phyloP scores from a whole-genome alignment of 2,888 invertebrate species.

The Caenorhabditis becei region DNA sequence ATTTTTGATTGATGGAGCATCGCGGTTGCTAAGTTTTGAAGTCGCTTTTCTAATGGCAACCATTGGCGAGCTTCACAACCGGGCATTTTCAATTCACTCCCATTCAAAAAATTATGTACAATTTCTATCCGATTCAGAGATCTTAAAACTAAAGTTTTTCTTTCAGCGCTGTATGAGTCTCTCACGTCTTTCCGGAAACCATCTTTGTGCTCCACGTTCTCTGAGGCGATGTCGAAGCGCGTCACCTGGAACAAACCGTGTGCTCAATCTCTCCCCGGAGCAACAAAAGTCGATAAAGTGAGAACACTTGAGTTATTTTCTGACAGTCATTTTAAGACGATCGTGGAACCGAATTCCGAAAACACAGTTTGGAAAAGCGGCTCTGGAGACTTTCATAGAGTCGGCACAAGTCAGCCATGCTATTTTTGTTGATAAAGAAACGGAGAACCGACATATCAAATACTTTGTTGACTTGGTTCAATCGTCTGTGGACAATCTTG shows the following conservation, averaged over 20 bases:
- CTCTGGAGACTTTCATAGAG: conserved; percentile 56
- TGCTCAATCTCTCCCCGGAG: conserved; percentile 59
- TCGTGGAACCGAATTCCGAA: conserved; percentile 76
- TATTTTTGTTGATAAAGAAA: conserved; percentile 55
- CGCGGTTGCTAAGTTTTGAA: conserved; percentile 27
- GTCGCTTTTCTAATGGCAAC: conserved; percentile 17
- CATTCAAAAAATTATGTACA: background rate
- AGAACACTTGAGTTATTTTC: conserved; percentile 1
- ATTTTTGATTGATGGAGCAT: conserved; percentile 22
- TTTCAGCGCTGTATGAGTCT: conserved; percentile 46
- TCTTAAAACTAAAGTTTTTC: background rate
- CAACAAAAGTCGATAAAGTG: conserved; percentile 69
- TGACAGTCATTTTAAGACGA: conserved; percentile 70
- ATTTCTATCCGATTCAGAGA: no score
- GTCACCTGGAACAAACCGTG: conserved; percentile 60
- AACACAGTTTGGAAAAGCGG: conserved; percentile 65
- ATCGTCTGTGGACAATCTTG: conserved; percentile 74
- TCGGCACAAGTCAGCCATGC: conserved; percentile 16
- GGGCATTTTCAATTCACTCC: conserved; percentile 3
- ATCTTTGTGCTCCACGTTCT: conserved; percentile 63
- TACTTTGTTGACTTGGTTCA: conserved; percentile 76
- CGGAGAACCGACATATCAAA: conserved; percentile 63
- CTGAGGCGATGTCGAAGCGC: conserved; percentile 71
- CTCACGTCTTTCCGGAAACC: conserved; percentile 38
- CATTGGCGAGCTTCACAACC: background rate